These are phyloP conservation scores for Pheosia tremula DNA, from an alignment of 2,888 invertebrate genomes.

Conservation along the genomic window DNA sequence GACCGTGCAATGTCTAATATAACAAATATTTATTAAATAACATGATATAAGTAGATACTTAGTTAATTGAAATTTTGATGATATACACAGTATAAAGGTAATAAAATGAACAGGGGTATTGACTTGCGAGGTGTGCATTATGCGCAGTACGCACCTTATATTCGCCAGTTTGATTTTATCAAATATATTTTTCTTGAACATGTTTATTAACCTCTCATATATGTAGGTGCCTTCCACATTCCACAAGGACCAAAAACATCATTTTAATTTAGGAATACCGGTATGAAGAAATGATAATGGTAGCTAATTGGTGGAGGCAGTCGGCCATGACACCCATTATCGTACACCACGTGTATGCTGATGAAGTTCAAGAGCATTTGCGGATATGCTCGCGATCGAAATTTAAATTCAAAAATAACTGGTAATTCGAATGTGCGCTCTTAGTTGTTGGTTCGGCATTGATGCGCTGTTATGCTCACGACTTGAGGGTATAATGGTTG, in stretches of 20 bases:
- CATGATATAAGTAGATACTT: too few species aligned
- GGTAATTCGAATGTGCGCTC: conserved; percentile 45
- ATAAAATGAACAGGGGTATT: not conserved
- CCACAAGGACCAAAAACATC: not conserved
- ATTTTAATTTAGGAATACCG: conserved; percentile 8
- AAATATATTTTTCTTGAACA: not conserved
- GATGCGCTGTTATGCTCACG: conserved; percentile 8
- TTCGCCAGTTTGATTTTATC: not conserved
- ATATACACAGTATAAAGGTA: not conserved
- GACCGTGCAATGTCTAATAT: too few species aligned
- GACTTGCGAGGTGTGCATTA: not conserved
- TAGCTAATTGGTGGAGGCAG: conserved; percentile 15
- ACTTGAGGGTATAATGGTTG: conserved; percentile 8
- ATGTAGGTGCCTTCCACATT: not conserved
- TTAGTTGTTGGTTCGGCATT: conserved; percentile 42
- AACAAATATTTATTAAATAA: too few species aligned
- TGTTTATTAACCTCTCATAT: not conserved
- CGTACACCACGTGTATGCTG: conserved; percentile 34
- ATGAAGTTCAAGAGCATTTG: conserved; percentile 19
- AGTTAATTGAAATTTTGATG: not conserved
- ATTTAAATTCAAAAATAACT: conserved; percentile 40
- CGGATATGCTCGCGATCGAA: conserved; percentile 30
- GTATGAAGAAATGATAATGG: conserved; percentile 17
- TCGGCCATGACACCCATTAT: conserved; percentile 32
- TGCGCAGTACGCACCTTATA: not conserved